These are phyloP conservation scores for Slavum lentiscoides DNA, from an alignment of 2,888 invertebrate genomes.

Conservation along the genomic window DNA sequence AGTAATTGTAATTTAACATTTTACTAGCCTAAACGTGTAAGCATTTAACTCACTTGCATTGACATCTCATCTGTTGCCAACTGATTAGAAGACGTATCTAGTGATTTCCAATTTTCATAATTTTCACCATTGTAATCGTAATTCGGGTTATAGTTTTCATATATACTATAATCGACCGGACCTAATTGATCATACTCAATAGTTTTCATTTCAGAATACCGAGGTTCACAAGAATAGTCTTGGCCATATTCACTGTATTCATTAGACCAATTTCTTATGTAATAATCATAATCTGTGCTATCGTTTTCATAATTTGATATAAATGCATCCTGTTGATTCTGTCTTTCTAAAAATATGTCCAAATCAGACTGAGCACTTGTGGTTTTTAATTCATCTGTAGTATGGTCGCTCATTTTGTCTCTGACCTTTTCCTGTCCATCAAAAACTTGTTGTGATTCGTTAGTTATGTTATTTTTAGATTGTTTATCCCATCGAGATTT, in stretches of 20 bases:
- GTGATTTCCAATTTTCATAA: neutral
- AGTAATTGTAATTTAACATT: neutral
- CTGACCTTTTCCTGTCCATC: neutral
- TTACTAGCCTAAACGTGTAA: neutral
- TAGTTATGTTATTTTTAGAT: neutral
- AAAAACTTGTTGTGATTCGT: neutral
- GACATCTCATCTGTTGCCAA: neutral
- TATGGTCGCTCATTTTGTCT: neutral
- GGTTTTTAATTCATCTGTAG: neutral
- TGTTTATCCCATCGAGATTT: slow-evolving; percentile 39
- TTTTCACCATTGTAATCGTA: slow-evolving; percentile 4
- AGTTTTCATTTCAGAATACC: slow-evolving; percentile 31
- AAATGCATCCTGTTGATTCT: neutral
- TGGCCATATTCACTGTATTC: slow-evolving; percentile 1
- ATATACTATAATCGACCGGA: slow-evolving; percentile 38
- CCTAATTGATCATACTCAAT: neutral
- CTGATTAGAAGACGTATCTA: slow-evolving; percentile 6
- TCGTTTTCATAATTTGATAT: neutral
- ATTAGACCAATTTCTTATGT: slow-evolving; percentile 2
- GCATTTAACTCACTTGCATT: slow-evolving; percentile 12
- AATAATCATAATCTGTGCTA: neutral
- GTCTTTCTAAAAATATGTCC: slow-evolving; percentile 3
- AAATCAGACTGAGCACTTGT: neutral
- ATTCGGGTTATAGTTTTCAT: slow-evolving; percentile 43
- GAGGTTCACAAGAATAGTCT: neutral